Evolutionary conservation across 2,797 vertebrate species (phyloP), one percentile per base, ranked within the genome.

Genomic region (Catharus ustulatus): DNA sequence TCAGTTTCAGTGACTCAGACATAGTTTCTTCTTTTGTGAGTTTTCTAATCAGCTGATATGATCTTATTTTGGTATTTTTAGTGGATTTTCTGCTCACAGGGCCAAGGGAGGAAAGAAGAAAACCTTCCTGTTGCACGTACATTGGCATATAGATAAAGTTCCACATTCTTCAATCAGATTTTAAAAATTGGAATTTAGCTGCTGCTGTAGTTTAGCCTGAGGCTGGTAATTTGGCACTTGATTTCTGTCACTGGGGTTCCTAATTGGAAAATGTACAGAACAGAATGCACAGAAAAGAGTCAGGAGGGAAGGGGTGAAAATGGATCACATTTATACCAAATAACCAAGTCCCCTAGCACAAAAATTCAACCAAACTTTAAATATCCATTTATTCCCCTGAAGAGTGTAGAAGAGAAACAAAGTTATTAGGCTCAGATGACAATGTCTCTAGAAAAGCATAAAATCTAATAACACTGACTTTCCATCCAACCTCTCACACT

Each of bases 101-200:
- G 43, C 38, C 38, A 54, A 49, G 43, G 42, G n/a, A 80, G 36
- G 55, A 61, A 89, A 81, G 66, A 75, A 77, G 36, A 90, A 93
- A 93, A n/a, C 36, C 19, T 85, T 73, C 49, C 52, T 59, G 45
- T 92, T 92, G 22, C 55, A 61, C 57, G 23, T 59, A 73, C 67
- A 22, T 52, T 67, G 55, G n/a, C 74, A 88, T 91, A 80, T 74
- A 87, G 69, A 91, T 75, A 93, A 89, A 91, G 36, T 13, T 38
- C n/a, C 49, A 67, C 27, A 51, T 68, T 89, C 85, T 92, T 83
- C 73, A 86, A 62, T 95, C 92, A 84, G 58, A 78, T 80, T 94
- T 95, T 92, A 82, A 69, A 93, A 95, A 95, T 79, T 94, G 89
- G 86, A 94, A 87, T 94, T 94, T 93, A 79, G 86, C 87, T 83